Conservation (phyloP, 1,140 invertebrate genomes). For the Zaprionus davidi region DNA sequence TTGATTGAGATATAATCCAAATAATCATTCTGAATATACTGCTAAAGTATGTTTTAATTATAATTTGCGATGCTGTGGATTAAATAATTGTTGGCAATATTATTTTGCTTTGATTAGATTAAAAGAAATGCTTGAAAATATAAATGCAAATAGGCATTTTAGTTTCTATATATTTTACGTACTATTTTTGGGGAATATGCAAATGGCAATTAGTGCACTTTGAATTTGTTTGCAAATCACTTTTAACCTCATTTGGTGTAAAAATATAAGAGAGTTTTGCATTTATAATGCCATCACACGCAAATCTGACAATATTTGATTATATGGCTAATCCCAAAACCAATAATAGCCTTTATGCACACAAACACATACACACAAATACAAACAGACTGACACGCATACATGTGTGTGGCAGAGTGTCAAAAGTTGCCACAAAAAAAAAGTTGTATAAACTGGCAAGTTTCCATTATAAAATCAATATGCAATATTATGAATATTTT, state of each 20-base stretch:
- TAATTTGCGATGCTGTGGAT: not conserved
- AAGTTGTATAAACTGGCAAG: conserved; percentile 65
- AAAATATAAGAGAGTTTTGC: not conserved
- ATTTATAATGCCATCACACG: conserved; percentile 18
- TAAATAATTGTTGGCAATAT: not conserved
- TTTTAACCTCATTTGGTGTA: conserved; percentile 32
- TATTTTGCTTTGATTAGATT: not conserved
- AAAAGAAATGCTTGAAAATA: not conserved
- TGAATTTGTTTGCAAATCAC: conserved; percentile 12
- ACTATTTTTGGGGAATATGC: conserved; percentile 10
- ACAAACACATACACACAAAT: not conserved
- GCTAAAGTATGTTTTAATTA: too few species aligned
- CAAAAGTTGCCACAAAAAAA: conserved; percentile 31
- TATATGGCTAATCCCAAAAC: conserved; percentile 55
- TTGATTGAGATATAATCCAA: not conserved
- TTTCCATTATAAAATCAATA: conserved; percentile 75
- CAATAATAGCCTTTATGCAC: conserved; percentile 22
- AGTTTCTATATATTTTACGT: not conserved
- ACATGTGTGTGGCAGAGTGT: conserved; percentile 9
- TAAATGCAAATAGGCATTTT: not conserved
- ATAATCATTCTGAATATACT: not conserved
- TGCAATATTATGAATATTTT: conserved; percentile 71
- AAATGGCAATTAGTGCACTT: conserved; percentile 4
- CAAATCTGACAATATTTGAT: conserved; percentile 53
- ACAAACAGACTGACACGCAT: not conserved